phyloP scores from a whole-genome alignment of 1,140 invertebrate species.

The Leptopilina boulardi region DNA sequence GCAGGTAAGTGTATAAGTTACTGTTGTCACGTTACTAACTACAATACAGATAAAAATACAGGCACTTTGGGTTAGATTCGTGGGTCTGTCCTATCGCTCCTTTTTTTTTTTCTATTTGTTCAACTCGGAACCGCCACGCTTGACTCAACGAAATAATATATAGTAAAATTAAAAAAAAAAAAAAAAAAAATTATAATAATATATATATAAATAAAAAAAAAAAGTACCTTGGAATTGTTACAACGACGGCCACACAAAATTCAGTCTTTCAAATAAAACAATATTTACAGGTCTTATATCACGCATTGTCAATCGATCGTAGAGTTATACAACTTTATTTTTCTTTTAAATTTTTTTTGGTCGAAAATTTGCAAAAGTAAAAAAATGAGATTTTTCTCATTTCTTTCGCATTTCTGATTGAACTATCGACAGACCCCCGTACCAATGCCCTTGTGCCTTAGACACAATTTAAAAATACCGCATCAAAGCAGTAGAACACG shows the following conservation, averaged over 20 bases:
- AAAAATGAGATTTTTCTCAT: slow-evolving; percentile 40
- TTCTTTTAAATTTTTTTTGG: slow-evolving; percentile 8
- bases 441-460: slow-evolving; percentile 57
- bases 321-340: no score
- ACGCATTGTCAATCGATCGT: slow-evolving; percentile 63
- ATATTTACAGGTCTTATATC: slow-evolving; percentile 64
- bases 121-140: slow-evolving; percentile 18
- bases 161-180: slow-evolving; percentile 44
- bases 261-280: slow-evolving; percentile 70
- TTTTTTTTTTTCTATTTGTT: no score
- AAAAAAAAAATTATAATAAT: slow-evolving; percentile 44
- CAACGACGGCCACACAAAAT: slow-evolving; percentile 55
- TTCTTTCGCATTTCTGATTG: slow-evolving; percentile 49
- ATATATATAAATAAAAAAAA: no score
- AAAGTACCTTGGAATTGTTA: slow-evolving; percentile 31
- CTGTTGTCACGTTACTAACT: slow-evolving; percentile 71
- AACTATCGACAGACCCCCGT: slow-evolving; percentile 57
- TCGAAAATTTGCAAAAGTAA: slow-evolving; percentile 35
- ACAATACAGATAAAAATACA: slow-evolving; percentile 71
- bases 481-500: slow-evolving; percentile 58
- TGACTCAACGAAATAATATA: slow-evolving; percentile 41
- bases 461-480: slow-evolving; percentile 64
- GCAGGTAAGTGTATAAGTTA: slow-evolving; percentile 70
- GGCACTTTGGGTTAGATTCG: slow-evolving; percentile 63
- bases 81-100: slow-evolving; percentile 62